Base-by-base conservation (phyloP, 2,113 vertebrate species). In the Forbesichthys papilliferus region DNA sequence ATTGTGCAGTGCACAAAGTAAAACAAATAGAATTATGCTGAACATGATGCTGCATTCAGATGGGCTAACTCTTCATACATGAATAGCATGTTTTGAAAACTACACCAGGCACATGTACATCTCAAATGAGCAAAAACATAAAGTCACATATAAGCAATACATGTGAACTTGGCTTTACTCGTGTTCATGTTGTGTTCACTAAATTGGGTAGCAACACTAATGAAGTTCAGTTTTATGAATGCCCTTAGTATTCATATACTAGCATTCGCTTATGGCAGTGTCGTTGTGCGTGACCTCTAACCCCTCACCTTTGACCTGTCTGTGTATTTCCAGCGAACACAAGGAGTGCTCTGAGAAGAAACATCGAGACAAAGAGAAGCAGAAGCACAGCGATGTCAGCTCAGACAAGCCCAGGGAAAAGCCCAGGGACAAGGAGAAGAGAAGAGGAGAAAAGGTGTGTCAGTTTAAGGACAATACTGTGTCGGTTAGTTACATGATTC, bases 301-400 rank as follows among this genome's bases (percentile, higher is more conserved):
- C 42, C 27, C 70, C 75, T 73, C 69, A 85, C 34, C 75, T 66
- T 36, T 82, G 74, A 80, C 79, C 56, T 60, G 60, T 74, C 66
- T 49, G 66, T 79, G 49, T 59, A 34, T 71, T 58, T 27, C 65
- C 91, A 98, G 97, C 72, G 95, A 98, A 88, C 94, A 97, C 92
- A 97, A 94, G 94, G 96, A 98, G 84, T 94, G 94, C 83, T 93
- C 92, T 27, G 97, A 98, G 91, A 98, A 95, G 90, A 98, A 98
- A 93, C 95, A 97, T 89, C 94, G 93, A 91, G 95, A 96, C 72
- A 95, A 96, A 64, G 68, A 94, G 87, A 96, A 83, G 79, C 71
- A 76, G 77, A 93, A 94, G 92, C 94, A 96, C 87, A 94, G 93
- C 87, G 94, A 98, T 86, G 92, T 94, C 84, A 93, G 93, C 86